A percentile compares a stretch with the other conserved stretches of the same genome.
These are phyloP conservation scores for Pasiphila rectangulata DNA, from an alignment of 2,888 invertebrate species.

Conservation along the genomic window DNA sequence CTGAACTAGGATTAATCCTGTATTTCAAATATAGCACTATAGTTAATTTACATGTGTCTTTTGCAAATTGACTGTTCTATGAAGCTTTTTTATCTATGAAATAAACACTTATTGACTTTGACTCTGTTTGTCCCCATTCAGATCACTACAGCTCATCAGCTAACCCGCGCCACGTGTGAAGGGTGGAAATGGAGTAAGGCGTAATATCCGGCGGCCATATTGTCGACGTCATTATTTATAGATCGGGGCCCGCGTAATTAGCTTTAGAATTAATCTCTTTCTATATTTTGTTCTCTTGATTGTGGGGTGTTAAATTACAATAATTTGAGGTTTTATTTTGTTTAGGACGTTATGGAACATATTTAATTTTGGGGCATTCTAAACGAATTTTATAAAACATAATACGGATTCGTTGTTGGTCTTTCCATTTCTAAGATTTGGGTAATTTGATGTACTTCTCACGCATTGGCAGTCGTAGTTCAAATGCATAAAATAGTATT, in stretches of 20 bases:
- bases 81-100: no score
- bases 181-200: slow-evolving; percentile 27
- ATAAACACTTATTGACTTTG: neutral
- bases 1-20: no score
- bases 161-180: slow-evolving; percentile 29
- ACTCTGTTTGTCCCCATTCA: neutral
- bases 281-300: slow-evolving; percentile 30
- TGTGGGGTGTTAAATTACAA: slow-evolving; percentile 16
- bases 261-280: slow-evolving; percentile 46
- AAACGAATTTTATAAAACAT: no score
- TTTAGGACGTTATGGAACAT: neutral
- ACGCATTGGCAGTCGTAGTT: no score
- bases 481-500: no score
- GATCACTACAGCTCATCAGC: slow-evolving; percentile 25
- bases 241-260: slow-evolving; percentile 49
- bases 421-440: no score
- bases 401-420: no score
- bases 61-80: no score
- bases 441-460: no score
- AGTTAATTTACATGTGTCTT: no score
- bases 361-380: no score
- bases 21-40: no score
- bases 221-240: slow-evolving; percentile 50
- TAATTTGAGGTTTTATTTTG: slow-evolving; percentile 5
- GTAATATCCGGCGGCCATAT: slow-evolving; percentile 37